phyloP scores from a whole-genome alignment of 2,888 invertebrate species.

The Zygaena filipendulae region DNA sequence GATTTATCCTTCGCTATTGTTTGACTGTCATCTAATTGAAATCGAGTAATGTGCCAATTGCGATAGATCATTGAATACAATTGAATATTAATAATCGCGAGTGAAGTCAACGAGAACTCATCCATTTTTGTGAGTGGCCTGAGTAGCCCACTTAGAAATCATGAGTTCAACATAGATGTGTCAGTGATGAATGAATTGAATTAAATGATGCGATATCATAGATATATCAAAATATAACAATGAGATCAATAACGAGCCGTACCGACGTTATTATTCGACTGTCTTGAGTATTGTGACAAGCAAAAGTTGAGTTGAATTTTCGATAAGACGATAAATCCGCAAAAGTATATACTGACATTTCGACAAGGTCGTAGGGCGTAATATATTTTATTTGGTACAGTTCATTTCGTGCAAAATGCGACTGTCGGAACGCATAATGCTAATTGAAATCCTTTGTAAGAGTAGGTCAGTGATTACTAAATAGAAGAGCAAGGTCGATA shows the following conservation, averaged over 20 bases:
- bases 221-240: slow-evolving; percentile 8
- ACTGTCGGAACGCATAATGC: slow-evolving; percentile 18
- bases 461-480: slow-evolving; percentile 2
- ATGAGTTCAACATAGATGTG: too few relatives aligned
- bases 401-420: slow-evolving; percentile 15
- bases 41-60: too few relatives aligned
- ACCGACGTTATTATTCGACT: not conserved
- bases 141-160: too few relatives aligned
- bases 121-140: too few relatives aligned
- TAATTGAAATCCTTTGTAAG: slow-evolving; percentile 24
- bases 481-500: slow-evolving; percentile 1
- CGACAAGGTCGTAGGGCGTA: slow-evolving; percentile 23
- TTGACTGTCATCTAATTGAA: too few relatives aligned
- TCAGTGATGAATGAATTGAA: not conserved
- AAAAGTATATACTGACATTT: slow-evolving; percentile 18
- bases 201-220: slow-evolving; percentile 7
- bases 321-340: too few relatives aligned
- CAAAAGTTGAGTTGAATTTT: too few relatives aligned
- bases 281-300: not conserved
- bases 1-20: too few relatives aligned
- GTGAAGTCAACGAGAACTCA: too few relatives aligned
- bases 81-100: too few relatives aligned
- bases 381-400: slow-evolving; percentile 10
- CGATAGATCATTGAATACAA: too few relatives aligned
- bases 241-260: slow-evolving; percentile 7